Evolutionary conservation across 2,113 vertebrate genomes (phyloP), one percentile per base, ranked within the genome.

Genomic region (Ammospiza nelsoni): DNA sequence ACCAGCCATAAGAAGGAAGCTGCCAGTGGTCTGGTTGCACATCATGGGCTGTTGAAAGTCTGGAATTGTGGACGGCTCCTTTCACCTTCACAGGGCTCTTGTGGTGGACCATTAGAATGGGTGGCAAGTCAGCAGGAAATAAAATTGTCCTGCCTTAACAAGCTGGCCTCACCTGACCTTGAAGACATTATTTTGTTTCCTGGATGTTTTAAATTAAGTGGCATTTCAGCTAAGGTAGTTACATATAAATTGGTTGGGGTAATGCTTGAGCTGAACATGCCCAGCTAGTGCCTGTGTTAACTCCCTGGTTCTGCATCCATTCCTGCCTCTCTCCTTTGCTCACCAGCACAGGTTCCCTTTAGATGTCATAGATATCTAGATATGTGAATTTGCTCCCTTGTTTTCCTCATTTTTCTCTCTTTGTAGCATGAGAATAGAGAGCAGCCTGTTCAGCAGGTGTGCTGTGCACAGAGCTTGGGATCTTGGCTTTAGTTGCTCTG

Each of bases 141-240:
- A 63, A 77, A 89, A 84, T 79, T 76, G 73, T 77, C 88, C 88
- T 90, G 59, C 84, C 76, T 95, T 96, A 97, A 91, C 73, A 80
- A 86, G 74, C 63, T 87, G 83, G 65, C 82, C 77, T 74, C 44
- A 67, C 69, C 75, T 84, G 93, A 94, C 94, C 96, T 89, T 87
- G 84, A 84, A 87, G 82, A 58, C 31, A 46, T 74, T 41, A 89
- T 91, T 96, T 95, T 84, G 83, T 87, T 96, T 95, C 81, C 75
- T 62, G 43, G 35, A 68, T 92, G 73, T 92, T 88, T 87, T 92
- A 94, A 91, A 93, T 94, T 46, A 84, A 90, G 55, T 87, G 72
- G 66, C 31, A 55, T 81, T 90, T 95, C 8, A 8, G 27, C 68
- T 71, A 54, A 91, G 62, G 33, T 74, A 67, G 63, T 88, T 87